phyloP scores from a whole-genome alignment of 2,888 invertebrate species.

The Mythimna ferrago region DNA sequence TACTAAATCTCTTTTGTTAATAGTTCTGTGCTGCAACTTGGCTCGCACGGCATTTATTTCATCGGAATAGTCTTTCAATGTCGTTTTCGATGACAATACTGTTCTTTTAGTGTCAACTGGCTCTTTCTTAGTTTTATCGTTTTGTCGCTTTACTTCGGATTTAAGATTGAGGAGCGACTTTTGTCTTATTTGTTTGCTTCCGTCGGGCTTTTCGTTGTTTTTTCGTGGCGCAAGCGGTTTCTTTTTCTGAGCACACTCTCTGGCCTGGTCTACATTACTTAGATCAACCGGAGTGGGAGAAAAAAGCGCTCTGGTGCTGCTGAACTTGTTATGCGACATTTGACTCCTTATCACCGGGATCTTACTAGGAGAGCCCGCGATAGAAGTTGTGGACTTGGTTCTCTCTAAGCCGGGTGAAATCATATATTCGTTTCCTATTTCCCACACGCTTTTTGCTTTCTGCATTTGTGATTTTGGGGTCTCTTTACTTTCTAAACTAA shows the following conservation, averaged over 20 bases:
- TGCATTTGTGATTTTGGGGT: conserved; percentile 85
- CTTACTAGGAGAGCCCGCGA: conserved; percentile 91
- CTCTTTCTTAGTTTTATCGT: conserved; percentile 85
- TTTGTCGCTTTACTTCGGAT: conserved; percentile 81
- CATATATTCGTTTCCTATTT: conserved; percentile 86
- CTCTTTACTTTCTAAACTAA: conserved; percentile 79
- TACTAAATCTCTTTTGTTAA: conserved; percentile 84
- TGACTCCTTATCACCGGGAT: conserved; percentile 91
- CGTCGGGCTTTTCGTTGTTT: conserved; percentile 81
- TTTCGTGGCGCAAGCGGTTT: conserved; percentile 80
- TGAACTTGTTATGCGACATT: conserved; percentile 87
- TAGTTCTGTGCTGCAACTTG: conserved; percentile 87
- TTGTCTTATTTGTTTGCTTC: conserved; percentile 85
- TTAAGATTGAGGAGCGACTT: conserved; percentile 86
- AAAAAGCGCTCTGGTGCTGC: conserved; percentile 89
- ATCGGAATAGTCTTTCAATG: conserved; percentile 86
- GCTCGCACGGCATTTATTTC: conserved; percentile 88
- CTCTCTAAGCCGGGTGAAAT: conserved; percentile 84
- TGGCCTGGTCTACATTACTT: conserved; percentile 88
- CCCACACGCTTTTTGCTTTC: conserved; percentile 90
- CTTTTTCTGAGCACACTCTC: conserved; percentile 90
- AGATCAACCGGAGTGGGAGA: conserved; percentile 91
- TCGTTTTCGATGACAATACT: conserved; percentile 78
- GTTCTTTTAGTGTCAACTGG: conserved; percentile 81
- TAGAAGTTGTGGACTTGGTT: conserved; percentile 89